Conservation (phyloP, 2,888 invertebrate genomes). For the Athrips mouffetella region DNA sequence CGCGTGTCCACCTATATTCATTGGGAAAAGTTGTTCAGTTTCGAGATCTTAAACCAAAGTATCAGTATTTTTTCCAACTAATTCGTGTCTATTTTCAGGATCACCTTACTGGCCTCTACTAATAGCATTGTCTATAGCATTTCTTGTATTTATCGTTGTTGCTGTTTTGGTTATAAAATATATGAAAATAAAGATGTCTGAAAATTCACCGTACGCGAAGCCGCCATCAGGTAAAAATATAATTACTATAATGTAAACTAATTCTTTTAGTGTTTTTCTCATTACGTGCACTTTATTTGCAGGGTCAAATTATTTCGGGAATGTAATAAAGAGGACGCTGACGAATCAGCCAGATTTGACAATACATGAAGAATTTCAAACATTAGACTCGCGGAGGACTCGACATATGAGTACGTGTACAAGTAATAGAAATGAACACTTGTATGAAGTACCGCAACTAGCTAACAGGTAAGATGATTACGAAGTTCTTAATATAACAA, state of each 20-base stretch:
- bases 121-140: conserved; percentile 61
- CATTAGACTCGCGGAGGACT: conserved; percentile 83
- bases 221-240: conserved; percentile 64
- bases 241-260: too few relatives aligned
- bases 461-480: conserved; percentile 56
- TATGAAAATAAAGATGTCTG: conserved; percentile 64
- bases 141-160: conserved; percentile 64
- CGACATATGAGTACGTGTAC: conserved; percentile 78
- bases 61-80: neutral
- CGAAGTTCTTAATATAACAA: neutral
- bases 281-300: too few relatives aligned
- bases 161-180: conserved; percentile 66
- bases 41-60: too few relatives aligned
- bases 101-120: conserved; percentile 67
- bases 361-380: conserved; percentile 82
- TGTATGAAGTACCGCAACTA: conserved; percentile 90
- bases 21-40: too few relatives aligned
- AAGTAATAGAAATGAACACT: conserved; percentile 86
- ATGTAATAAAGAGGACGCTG: conserved; percentile 88
- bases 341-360: conserved; percentile 91
- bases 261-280: too few relatives aligned
- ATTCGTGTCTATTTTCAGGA: conserved; percentile 42
- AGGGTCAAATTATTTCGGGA: conserved; percentile 86
- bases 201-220: conserved; percentile 64
- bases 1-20: too few relatives aligned